Conservation (phyloP, 2,797 vertebrate genomes). For the Xiphophorus birchmanni region DNA sequence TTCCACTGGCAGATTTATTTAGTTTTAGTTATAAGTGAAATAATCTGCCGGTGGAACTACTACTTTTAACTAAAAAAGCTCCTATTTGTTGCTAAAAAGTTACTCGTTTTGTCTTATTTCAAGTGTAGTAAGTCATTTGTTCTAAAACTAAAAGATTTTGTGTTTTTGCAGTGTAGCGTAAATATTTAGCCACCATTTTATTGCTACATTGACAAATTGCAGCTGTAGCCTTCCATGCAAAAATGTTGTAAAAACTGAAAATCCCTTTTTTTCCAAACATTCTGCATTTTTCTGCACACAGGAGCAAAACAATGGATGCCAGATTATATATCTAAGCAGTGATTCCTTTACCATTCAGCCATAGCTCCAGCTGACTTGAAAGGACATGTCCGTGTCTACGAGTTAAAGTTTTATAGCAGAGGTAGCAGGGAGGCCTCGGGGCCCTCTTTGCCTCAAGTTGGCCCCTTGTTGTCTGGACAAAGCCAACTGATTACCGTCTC, state of each 20-base stretch:
- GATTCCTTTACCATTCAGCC: slow-evolving; percentile 32
- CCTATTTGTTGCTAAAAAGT: no score
- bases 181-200: slow-evolving; percentile 12
- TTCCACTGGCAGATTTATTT: no score
- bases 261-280: not conserved
- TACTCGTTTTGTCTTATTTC: no score
- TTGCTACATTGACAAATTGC: not conserved
- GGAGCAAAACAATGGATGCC: not conserved
- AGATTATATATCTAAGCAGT: slow-evolving; percentile 18
- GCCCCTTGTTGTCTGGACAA: slow-evolving; percentile 77
- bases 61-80: no score
- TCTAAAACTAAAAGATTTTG: no score
- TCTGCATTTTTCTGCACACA: not conserved
- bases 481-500: slow-evolving; percentile 70
- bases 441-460: slow-evolving; percentile 60
- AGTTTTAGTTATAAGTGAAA: no score
- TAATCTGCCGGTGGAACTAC: no score
- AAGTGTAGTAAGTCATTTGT: no score
- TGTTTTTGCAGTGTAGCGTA: not conserved
- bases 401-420: slow-evolving; percentile 58
- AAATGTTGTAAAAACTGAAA: not conserved
- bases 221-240: not conserved
- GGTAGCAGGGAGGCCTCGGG: slow-evolving; percentile 47
- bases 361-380: slow-evolving; percentile 48
- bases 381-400: slow-evolving; percentile 45